phyloP scores from a whole-genome alignment of 2,888 invertebrate species.

The Cephus pulcher region DNA sequence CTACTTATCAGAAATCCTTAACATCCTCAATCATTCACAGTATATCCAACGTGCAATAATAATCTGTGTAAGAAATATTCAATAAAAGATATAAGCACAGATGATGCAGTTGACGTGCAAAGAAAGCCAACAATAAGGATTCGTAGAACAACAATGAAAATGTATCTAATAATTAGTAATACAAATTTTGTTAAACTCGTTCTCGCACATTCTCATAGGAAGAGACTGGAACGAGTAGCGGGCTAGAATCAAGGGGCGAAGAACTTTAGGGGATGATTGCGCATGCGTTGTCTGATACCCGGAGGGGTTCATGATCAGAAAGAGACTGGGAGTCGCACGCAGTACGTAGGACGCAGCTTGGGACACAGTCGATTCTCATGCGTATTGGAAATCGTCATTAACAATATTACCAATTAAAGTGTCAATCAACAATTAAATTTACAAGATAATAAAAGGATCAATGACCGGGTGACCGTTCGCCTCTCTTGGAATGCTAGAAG shows the following conservation, averaged over 20 bases:
- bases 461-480: neutral
- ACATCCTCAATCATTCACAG: constrained; percentile 45
- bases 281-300: neutral
- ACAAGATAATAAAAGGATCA: neutral
- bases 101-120: neutral
- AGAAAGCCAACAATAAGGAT: neutral
- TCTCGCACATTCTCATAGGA: neutral
- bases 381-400: neutral
- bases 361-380: neutral
- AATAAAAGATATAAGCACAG: neutral
- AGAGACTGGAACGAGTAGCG: neutral
- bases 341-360: neutral
- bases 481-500: neutral
- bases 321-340: neutral
- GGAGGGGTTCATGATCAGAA: neutral
- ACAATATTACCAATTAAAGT: neutral
- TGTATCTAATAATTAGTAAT: neutral
- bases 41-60: constrained; percentile 20
- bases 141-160: neutral
- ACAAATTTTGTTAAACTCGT: neutral
- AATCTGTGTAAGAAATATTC: neutral
- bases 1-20: constrained; percentile 50
- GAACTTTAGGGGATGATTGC: neutral
- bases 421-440: neutral
- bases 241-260: neutral